phyloP scores from a whole-genome alignment of 1,140 invertebrate species.

The Vanessa atalanta region DNA sequence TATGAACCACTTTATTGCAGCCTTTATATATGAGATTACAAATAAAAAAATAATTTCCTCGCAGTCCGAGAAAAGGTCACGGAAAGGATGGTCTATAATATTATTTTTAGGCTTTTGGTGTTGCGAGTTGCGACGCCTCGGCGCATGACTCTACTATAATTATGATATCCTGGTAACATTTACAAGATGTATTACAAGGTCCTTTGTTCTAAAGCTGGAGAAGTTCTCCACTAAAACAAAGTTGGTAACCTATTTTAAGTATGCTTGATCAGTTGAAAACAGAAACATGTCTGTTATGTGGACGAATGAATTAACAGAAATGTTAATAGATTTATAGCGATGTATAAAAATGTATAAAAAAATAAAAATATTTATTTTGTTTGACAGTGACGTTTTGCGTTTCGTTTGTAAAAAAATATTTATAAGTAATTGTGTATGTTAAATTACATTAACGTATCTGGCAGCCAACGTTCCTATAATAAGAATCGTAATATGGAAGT shows the following conservation, averaged over 20 bases:
- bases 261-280: background rate
- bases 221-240: background rate
- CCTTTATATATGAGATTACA: background rate
- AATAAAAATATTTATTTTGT: too few relatives aligned
- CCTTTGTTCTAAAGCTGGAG: constrained; percentile 18
- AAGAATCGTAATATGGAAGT: too few relatives aligned
- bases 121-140: background rate
- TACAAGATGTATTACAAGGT: constrained; percentile 54
- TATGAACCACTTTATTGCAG: background rate
- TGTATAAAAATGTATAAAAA: background rate
- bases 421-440: too few relatives aligned
- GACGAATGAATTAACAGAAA: constrained; percentile 1
- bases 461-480: too few relatives aligned
- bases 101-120: background rate
- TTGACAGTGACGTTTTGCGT: too few relatives aligned
- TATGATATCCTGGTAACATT: constrained; percentile 60
- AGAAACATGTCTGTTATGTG: background rate
- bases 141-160: constrained; percentile 31
- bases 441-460: too few relatives aligned
- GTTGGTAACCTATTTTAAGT: background rate
- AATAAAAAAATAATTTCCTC: constrained; percentile 5
- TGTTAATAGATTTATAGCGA: background rate
- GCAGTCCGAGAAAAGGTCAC: background rate
- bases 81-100: background rate
- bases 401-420: too few relatives aligned